Base-by-base conservation (phyloP, 2,888 invertebrate genomes). In the Ochropleura plecta region DNA sequence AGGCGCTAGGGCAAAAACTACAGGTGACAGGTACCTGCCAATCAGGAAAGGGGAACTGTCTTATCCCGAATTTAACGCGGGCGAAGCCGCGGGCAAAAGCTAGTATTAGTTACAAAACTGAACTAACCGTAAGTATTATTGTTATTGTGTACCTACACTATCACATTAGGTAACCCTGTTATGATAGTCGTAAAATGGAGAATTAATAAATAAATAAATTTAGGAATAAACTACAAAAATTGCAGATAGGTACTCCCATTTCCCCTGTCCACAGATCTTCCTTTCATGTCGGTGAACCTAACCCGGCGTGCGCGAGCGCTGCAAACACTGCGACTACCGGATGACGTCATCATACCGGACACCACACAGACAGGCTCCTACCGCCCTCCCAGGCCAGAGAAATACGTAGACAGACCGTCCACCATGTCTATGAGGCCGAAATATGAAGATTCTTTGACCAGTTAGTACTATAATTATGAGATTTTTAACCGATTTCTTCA, bases 201-300 rank as follows among this genome's bases (percentile, higher is more conserved):
- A n/a, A n/a, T n/a, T n/a, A n/a, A n/a, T n/a, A n/a, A n/a, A n/a
- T n/a, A n/a, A 48, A 48, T 48, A 18, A 51, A 53, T 53, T 53
- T n/a, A 10, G 6, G 20, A 55, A 12, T 0, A 16, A 30, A 57
- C 30, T 30, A 30, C 57, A 7, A 57, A 57, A 57, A 30, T 57
- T 16, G 30, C 30, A 4, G 0, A 40, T 40, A n/a, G 16, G 8
- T 0, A 59, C 8, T 40, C 12, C 30, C 14, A 30, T 5, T 59
- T 8, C 16, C 30, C 5, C 0, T 49, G 20, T 78, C 79, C 84
- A 2, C 90, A 96, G 96, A 96, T 59, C 90, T 96, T 0, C 96
- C 96, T 0, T 96, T 96, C 87, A 96, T 96, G 96, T 96, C 96
- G 0, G 95, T 95, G 48, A 96, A 96, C 84, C 79, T 96, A 75